phyloP scores from a whole-genome alignment of 2,113 vertebrate species.

The Pan troglodytes region NHGRI_mPanTro3-v2.1_pri NC_072404.2:143939001-143939500 shows the following conservation, averaged over 20 bases:
- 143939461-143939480: neutral
- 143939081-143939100: neutral
- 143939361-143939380: neutral
- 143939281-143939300: neutral
- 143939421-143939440: neutral
- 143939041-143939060: neutral
- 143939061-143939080: neutral
- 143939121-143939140: neutral
- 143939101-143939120: neutral
- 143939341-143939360: constrained; percentile 1
- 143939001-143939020: neutral
- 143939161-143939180: neutral
- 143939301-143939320: neutral
- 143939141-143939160: constrained; percentile 13
- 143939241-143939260: neutral
- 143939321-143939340: neutral
- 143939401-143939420: neutral
- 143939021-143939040: neutral
- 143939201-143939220: constrained; percentile 12
- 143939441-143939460: neutral
- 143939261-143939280: neutral
- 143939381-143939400: neutral
- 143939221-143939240: constrained; percentile 17
- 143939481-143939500: neutral
- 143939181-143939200: constrained; percentile 25